Conservation (phyloP, 2,888 invertebrate genomes). For the Amiota minor region DNA sequence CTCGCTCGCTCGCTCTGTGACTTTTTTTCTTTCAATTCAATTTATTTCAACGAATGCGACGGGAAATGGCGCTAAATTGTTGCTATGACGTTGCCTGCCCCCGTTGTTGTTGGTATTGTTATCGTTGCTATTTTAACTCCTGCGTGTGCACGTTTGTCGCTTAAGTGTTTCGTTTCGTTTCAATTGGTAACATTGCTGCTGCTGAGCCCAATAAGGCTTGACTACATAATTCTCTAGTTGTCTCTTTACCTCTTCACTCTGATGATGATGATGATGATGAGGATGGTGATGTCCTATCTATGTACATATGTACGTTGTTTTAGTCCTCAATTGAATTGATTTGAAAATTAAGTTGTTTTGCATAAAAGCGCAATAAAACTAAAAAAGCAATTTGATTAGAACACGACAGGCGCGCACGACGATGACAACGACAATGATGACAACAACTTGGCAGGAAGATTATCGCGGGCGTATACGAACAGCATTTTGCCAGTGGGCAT, state of each 20-base stretch:
- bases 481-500: not conserved
- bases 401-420: constrained; percentile 67
- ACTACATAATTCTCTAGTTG: constrained; percentile 19
- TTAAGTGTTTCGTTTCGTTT: constrained; percentile 55
- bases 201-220: constrained; percentile 15
- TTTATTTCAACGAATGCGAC: constrained; percentile 43
- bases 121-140: not conserved
- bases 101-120: not conserved
- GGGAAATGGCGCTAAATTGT: constrained; percentile 57
- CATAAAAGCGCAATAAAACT: constrained; percentile 68
- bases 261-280: not conserved
- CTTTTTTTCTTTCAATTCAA: not conserved
- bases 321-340: constrained; percentile 56
- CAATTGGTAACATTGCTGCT: not conserved
- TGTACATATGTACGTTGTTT: too few relatives aligned
- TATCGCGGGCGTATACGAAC: constrained; percentile 3
- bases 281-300: not conserved
- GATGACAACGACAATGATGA: constrained; percentile 54
- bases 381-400: constrained; percentile 60
- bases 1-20: not conserved
- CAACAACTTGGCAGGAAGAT: constrained; percentile 17
- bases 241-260: constrained; percentile 10
- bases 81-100: constrained; percentile 31
- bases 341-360: constrained; percentile 66
- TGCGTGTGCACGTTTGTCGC: constrained; percentile 52